Evolutionary conservation across 1,140 invertebrate genomes (phyloP).

Genomic region (Oreohelix idahoensis): DNA sequence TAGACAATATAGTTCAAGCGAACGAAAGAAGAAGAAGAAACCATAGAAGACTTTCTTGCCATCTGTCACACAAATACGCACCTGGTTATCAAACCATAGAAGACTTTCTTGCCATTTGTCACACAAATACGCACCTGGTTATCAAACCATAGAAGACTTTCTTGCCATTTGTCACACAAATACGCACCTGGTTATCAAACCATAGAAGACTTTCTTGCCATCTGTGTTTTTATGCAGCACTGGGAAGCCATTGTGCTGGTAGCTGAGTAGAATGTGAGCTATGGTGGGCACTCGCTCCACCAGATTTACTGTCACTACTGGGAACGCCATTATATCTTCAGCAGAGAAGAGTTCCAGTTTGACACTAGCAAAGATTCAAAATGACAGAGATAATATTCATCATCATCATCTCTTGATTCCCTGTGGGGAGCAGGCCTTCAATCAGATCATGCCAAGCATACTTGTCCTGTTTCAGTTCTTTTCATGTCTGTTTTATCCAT

Average conservation of each 20-base stretch:
- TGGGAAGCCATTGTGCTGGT: slow-evolving; percentile 72
- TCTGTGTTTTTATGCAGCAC: slow-evolving; percentile 61
- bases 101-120: slow-evolving; percentile 54
- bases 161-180: slow-evolving; percentile 51
- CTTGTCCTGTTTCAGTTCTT: too few species aligned
- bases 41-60: too few species aligned
- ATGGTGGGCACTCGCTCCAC: slow-evolving; percentile 64
- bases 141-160: slow-evolving; percentile 70
- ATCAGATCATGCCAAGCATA: too few species aligned
- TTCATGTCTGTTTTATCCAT: too few species aligned
- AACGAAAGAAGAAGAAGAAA: too few species aligned
- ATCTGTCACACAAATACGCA: too few species aligned
- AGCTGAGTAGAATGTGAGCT: slow-evolving; percentile 66
- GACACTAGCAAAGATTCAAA: slow-evolving; percentile 56
- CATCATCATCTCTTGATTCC: too few species aligned
- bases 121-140: slow-evolving; percentile 70
- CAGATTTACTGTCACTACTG: slow-evolving; percentile 64
- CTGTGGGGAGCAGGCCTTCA: too few species aligned
- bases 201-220: slow-evolving; percentile 62
- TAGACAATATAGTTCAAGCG: too few species aligned
- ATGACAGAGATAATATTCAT: too few species aligned
- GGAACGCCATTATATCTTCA: slow-evolving; percentile 70
- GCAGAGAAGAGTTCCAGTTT: slow-evolving; percentile 72
- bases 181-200: slow-evolving; percentile 72
- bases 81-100: slow-evolving; percentile 72